A percentile compares a stretch with the other conserved stretches of the same genome.
These are phyloP conservation scores for Schizopygopsis malacanthus DNA, from an alignment of 2,797 vertebrate genomes.

Conservation along the genomic window DNA sequence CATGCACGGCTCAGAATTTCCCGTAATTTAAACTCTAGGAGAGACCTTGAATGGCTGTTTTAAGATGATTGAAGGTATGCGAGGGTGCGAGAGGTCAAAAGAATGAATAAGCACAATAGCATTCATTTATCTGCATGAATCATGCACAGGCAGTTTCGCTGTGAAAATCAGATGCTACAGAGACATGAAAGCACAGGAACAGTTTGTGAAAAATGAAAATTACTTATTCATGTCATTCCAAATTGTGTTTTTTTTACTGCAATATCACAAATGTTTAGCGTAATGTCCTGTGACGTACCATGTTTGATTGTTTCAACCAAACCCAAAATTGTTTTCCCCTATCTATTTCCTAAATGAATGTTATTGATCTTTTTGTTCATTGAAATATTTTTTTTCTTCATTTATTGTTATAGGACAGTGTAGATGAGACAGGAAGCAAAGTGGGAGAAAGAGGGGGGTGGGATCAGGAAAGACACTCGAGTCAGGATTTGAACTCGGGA, in stretches of 20 bases:
- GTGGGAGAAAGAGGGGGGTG: background rate
- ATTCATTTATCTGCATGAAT: slow-evolving; percentile 50
- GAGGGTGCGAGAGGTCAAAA: slow-evolving; percentile 26
- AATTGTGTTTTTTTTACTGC: background rate
- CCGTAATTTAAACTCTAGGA: slow-evolving; percentile 26
- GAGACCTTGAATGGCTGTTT: background rate
- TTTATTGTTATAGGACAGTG: background rate
- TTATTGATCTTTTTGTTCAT: background rate
- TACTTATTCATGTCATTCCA: background rate
- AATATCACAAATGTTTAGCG: background rate
- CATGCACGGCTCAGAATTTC: slow-evolving; percentile 26
- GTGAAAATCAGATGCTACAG: background rate
- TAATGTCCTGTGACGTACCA: background rate
- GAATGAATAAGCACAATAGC: slow-evolving; percentile 47
- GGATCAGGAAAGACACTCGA: background rate
- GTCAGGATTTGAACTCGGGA: background rate
- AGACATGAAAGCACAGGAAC: slow-evolving; percentile 3
- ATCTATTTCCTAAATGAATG: background rate
- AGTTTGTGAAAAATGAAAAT: background rate
- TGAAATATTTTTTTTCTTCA: background rate
- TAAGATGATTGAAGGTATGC: slow-evolving; percentile 1
- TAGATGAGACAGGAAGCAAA: background rate
- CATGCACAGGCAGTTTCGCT: slow-evolving; percentile 31
- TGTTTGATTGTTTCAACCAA: background rate
- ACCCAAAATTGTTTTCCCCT: background rate